Base-by-base conservation (phyloP, 2,888 invertebrate species). In the Linyphia triangularis region DNA sequence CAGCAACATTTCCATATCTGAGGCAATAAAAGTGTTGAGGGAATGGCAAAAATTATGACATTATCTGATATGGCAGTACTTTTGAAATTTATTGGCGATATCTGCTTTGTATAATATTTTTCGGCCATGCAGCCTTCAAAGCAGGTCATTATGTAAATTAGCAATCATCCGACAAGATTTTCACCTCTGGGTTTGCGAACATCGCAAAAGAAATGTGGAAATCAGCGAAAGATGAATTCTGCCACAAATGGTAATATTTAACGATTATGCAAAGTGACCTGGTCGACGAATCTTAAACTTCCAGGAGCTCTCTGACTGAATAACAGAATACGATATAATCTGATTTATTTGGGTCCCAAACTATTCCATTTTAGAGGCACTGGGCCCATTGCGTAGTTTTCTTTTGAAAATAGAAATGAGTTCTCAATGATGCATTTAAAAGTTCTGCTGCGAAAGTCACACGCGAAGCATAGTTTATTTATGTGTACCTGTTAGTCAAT, bases 51-150 rank as follows among this genome's bases (percentile, higher is more conserved):
- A 81, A 81, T 81, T 81, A 70, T 69, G 81, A 81, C 81, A 81
- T 81, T 69, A 81, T 81, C 69, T 81, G 57, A 51, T 81, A 70
- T 69, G 57, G 69, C 67, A 79, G 78, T 79, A 65, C 81, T 81
- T 81, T 69, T 57, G 70, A 81, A 81, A 70, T 81, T 81, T 81
- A 81, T 81, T 70, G 81, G 69, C 78, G 78, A 81, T 81, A 69
- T 70, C 69, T 81, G 81, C 59, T 81, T 81, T 81, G 70, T 81
- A 70, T 81, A 81, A 81, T 70, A 81, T 81, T 81, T 81, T 81
- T 70, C 69, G 57, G 59, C 59, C 51, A 26, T 30, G 81, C 33
- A 59, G 81, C 69, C 69, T 70, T 81, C 70, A 81, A 81, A 81
- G 70, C 70, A 59, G 69, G 61, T 81, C 81, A 81, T 81, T 81